phyloP scores from a whole-genome alignment of 2,113 vertebrate genomes.

The Cheilinus undulatus region DNA sequence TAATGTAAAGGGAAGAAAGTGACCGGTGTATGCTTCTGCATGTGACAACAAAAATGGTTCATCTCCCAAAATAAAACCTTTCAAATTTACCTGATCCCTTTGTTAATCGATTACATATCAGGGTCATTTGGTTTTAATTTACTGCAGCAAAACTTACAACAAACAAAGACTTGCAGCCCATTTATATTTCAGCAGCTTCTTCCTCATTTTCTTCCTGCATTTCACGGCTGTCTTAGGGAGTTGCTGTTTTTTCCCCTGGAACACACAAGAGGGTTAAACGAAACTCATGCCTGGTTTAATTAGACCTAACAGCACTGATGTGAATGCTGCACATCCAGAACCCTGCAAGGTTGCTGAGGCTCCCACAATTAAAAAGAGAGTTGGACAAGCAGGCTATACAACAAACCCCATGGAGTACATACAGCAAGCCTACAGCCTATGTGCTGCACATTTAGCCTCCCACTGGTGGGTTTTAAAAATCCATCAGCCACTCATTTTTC shows the following conservation, averaged over 20 bases:
- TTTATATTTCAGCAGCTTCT: constrained; percentile 62
- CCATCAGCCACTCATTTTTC: too few species aligned
- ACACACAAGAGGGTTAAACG: constrained; percentile 48
- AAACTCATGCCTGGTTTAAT: constrained; percentile 48
- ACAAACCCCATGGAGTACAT: constrained; percentile 33
- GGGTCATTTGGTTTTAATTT: constrained; percentile 40
- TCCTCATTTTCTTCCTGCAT: constrained; percentile 31
- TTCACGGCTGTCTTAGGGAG: constrained; percentile 41
- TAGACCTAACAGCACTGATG: constrained; percentile 45
- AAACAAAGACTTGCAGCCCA: constrained; percentile 51
- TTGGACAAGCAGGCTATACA: constrained; percentile 15
- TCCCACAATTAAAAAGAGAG: constrained; percentile 16
- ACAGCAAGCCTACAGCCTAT: constrained; percentile 39
- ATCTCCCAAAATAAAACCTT: constrained; percentile 12
- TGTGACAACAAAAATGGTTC: background rate
- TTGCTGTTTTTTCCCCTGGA: constrained; percentile 40
- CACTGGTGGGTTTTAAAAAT: too few species aligned
- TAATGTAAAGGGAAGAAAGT: constrained; percentile 8
- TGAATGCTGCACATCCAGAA: constrained; percentile 43
- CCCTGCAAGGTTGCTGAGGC: constrained; percentile 16
- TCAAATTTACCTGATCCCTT: constrained; percentile 14
- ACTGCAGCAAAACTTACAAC: constrained; percentile 45
- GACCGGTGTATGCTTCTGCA: background rate
- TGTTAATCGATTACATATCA: constrained; percentile 18
- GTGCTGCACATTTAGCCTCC: constrained; percentile 37